These are phyloP conservation scores for Aphelocoma californica DNA, from an alignment of 2,797 vertebrate genomes.

Conservation along the genomic window DNA sequence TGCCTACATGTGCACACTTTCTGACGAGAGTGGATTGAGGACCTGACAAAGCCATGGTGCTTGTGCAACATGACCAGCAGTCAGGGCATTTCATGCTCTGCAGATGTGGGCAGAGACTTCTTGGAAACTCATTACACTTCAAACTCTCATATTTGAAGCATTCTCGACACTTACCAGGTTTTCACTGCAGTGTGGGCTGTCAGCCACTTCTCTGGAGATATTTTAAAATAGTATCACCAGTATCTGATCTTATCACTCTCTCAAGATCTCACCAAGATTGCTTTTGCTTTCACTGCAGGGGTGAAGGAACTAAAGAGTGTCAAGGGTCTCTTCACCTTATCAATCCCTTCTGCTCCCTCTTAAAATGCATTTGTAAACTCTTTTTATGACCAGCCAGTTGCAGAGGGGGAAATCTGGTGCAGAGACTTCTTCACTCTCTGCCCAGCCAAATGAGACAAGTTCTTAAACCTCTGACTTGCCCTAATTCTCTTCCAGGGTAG, in stretches of 20 bases:
- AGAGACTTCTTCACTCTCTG: not conserved
- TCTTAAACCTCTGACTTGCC: not conserved
- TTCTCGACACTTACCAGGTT: not conserved
- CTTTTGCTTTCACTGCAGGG: slow-evolving; percentile 1
- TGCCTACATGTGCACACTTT: fast-evolving
- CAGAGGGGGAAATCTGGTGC: not conserved
- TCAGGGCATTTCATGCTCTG: not conserved
- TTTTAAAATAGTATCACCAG: not conserved
- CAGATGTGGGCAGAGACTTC: not conserved
- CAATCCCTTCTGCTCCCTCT: not conserved
- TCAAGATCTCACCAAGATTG: not conserved
- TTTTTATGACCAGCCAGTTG: not conserved
- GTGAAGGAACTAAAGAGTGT: not conserved
- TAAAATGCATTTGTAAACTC: not conserved
- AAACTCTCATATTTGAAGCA: not conserved
- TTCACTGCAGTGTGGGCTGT: not conserved
- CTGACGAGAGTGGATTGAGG: fast-evolving
- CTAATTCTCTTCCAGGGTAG: not conserved
- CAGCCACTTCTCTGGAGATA: not conserved
- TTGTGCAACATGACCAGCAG: not conserved
- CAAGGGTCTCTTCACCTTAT: not conserved
- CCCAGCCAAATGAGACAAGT: not conserved
- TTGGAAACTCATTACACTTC: not conserved
- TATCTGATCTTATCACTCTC: slow-evolving; percentile 10
- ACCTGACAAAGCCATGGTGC: not conserved